Base-by-base conservation (phyloP, 1,140 invertebrate genomes). In the Probaryconus sp. region DNA sequence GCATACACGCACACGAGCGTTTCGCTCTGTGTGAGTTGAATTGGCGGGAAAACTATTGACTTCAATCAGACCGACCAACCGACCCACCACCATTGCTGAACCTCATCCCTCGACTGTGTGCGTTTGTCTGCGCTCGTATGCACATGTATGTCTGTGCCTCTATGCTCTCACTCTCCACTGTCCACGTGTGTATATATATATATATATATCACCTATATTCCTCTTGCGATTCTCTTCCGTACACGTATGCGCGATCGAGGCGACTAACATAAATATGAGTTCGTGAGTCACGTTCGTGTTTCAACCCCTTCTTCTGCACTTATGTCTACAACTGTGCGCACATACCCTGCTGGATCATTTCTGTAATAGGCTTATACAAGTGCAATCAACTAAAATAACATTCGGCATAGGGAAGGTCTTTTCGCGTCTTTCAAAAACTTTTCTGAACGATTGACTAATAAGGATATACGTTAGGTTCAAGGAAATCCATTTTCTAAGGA, bases 1-100 rank as follows among this genome's bases (percentile, higher is more conserved):
- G 77, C 76, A 74, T 58, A 69, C 55, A 67, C 60, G 51, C 63
- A 53, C 31, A 35, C 26, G 40, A 2, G 38, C 47, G 17, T n/a
- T n/a, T n/a, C 18, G 10, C 10, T 21, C 50, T 33, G 77, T 68
- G 68, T 63, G 60, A 58, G 69, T 65, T 50, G 68, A 72, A 70
- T 65, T 55, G 61, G 38, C 75, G 55, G 81, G 35, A 78, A 79
- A 82, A 83, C 79, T 84, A 86, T 85, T 80, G 82, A 81, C 81
- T 82, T 81, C 79, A 81, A 85, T 84, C 81, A 80, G 80, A 77
- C 71, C 74, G 76, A 78, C 74, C 63, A 45, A 65, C 67, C 76
- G 71, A 56, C 50, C 38, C 58, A 53, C 40, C 40, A 50, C 42
- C 63, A 43, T 58, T 60, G 45, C 38, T 43, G 42, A 37, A 28